Percentiles rank a stretch among this genome's conserved stretches.
Evolutionary conservation across 2,113 vertebrate species (phyloP).

Genomic region (Progne subis): DNA sequence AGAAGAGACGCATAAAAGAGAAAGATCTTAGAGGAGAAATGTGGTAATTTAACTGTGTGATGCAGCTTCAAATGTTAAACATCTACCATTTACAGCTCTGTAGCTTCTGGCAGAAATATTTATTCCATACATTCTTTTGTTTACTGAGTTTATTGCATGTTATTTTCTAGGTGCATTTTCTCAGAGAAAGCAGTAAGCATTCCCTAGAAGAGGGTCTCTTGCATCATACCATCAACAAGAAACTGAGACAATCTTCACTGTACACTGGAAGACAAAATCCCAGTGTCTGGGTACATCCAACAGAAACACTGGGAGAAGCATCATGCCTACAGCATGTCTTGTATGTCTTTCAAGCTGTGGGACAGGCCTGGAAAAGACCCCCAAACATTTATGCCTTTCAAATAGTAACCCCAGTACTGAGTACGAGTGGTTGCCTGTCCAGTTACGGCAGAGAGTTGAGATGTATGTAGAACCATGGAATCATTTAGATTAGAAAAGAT

Average conservation of each 20-base stretch:
- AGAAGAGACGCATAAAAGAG: background rate
- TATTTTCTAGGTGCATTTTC: background rate
- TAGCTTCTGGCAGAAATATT: background rate
- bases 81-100: background rate
- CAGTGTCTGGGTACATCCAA: accelerated
- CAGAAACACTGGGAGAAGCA: background rate
- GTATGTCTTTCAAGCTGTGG: background rate
- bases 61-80: background rate
- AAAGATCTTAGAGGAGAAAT: background rate
- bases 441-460: background rate
- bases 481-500: background rate
- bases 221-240: background rate
- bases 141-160: background rate
- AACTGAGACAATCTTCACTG: background rate
- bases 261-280: background rate
- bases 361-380: background rate
- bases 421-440: background rate
- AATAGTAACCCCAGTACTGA: background rate
- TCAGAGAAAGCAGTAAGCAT: background rate
- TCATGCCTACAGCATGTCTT: background rate
- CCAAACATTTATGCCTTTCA: background rate
- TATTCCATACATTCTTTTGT: background rate
- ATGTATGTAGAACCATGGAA: background rate
- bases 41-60: background rate
- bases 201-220: background rate